These are phyloP conservation scores for Drosophila nikananu DNA, from an alignment of 1,140 invertebrate genomes.

Conservation along the genomic window DNA sequence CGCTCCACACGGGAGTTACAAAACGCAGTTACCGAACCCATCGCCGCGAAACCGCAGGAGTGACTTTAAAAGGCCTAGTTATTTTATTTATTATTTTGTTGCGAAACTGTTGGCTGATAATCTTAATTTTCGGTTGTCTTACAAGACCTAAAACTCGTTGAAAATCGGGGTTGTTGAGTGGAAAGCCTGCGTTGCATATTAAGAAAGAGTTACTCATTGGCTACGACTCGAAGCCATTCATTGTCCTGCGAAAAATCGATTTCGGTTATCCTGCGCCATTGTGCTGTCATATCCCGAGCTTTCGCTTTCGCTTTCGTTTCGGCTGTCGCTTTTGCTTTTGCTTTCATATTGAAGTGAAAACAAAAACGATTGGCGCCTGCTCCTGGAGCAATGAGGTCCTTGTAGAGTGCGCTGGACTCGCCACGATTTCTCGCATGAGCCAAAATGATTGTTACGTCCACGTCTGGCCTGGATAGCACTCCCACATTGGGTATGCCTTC, in stretches of 20 bases:
- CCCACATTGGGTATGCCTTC: constrained; percentile 72
- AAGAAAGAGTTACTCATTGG: not conserved
- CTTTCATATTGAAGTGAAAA: constrained; percentile 45
- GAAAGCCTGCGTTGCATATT: not conserved
- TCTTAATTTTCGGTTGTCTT: not conserved
- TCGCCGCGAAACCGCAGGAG: constrained; percentile 1
- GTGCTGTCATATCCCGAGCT: constrained; percentile 67
- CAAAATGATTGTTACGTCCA: constrained; percentile 84
- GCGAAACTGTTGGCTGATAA: not conserved
- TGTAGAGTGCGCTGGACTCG: constrained; percentile 26
- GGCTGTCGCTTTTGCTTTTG: constrained; percentile 18
- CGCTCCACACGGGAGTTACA: not conserved
- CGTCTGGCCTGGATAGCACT: constrained; percentile 81
- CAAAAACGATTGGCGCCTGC: constrained; percentile 20
- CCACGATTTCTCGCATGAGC: constrained; percentile 58
- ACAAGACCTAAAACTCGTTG: not conserved
- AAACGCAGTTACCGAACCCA: not conserved
- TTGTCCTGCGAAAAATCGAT: constrained; percentile 80
- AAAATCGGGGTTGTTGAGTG: not conserved
- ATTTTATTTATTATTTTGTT: constrained; percentile 2
- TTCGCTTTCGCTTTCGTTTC: constrained; percentile 38
- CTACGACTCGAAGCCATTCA: constrained; percentile 6
- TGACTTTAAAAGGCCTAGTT: constrained; percentile 4
- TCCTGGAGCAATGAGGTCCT: constrained; percentile 19
- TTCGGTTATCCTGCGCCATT: constrained; percentile 52